Conservation (phyloP, 2,888 invertebrate species). For the Psylliodes chrysocephalus region DNA sequence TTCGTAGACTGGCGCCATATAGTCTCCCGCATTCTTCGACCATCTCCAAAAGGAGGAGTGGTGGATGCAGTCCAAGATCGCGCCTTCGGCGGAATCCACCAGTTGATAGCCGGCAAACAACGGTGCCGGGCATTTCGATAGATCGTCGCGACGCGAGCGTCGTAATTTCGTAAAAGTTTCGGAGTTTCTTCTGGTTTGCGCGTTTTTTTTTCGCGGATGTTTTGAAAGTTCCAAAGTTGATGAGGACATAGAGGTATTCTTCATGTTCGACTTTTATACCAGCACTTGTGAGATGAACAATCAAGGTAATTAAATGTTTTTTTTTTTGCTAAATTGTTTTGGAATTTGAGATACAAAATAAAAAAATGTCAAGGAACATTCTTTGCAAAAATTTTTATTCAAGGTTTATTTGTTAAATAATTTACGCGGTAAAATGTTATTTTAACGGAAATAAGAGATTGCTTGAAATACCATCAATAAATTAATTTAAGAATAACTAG, state of each 20-base stretch:
- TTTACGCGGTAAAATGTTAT: too few relatives aligned
- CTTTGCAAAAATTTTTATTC: too few relatives aligned
- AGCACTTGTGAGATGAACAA: conserved; percentile 44
- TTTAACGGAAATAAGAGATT: too few relatives aligned
- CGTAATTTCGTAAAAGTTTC: neutral
- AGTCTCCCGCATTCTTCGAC: neutral
- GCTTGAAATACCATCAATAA: too few relatives aligned
- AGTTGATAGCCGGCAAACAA: conserved; percentile 51
- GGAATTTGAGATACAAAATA: too few relatives aligned
- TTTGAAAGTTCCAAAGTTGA: neutral
- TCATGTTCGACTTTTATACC: conserved; percentile 39
- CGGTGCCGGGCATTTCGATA: conserved; percentile 39
- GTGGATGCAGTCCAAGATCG: neutral
- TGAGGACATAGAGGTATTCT: neutral
- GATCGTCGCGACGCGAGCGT: conserved; percentile 40
- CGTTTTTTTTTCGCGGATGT: too few relatives aligned
- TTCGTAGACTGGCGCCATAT: neutral
- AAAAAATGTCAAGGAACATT: too few relatives aligned
- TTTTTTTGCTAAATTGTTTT: too few relatives aligned
- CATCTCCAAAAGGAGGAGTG: neutral
- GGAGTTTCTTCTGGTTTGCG: too few relatives aligned
- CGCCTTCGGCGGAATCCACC: conserved; percentile 42
- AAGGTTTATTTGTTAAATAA: too few relatives aligned
- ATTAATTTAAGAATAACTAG: too few relatives aligned
- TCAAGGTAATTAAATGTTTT: conserved; percentile 40